Percentiles rank a stretch among this genome's conserved stretches.
Evolutionary conservation across 2,888 invertebrate genomes (phyloP).

Genomic region (Sinohyriopsis cumingii): DNA sequence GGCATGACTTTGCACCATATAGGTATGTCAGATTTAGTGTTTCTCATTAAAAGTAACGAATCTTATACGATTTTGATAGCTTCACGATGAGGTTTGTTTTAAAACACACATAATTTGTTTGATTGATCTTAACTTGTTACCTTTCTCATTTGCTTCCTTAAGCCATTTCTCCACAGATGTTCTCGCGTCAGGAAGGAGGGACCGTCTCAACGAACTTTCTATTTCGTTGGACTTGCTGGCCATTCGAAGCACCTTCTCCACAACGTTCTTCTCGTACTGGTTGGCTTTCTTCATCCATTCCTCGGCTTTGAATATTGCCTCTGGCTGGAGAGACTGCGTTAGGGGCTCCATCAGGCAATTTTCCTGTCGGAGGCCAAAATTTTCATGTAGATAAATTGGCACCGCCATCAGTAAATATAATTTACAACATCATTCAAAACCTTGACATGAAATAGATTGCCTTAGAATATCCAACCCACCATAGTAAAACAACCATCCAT

Average conservation of each 20-base stretch:
- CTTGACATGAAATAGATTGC: no score
- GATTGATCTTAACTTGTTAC: slow-evolving; percentile 23
- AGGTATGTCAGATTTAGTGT: not conserved
- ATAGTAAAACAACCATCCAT: no score
- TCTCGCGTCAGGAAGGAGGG: slow-evolving; percentile 54
- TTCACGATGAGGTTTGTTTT: no score
- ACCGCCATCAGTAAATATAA: not conserved
- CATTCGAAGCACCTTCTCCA: slow-evolving; percentile 49
- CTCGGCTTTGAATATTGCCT: slow-evolving; percentile 45
- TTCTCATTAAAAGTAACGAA: no score
- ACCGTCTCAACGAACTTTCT: slow-evolving; percentile 36
- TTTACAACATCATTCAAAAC: not conserved
- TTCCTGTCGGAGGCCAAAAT: not conserved
- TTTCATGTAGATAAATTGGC: not conserved
- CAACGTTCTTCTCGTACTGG: slow-evolving; percentile 46
- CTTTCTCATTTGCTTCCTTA: slow-evolving; percentile 52
- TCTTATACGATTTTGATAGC: no score
- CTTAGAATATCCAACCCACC: no score
- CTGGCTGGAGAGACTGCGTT: slow-evolving; percentile 39
- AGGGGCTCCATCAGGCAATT: slow-evolving; percentile 4
- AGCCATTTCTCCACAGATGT: slow-evolving; percentile 59
- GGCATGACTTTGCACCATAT: not conserved
- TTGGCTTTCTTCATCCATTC: slow-evolving; percentile 50
- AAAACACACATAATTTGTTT: no score
- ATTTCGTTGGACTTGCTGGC: slow-evolving; percentile 44